Evolutionary conservation across 2,888 invertebrate genomes (phyloP), one percentile per base, ranked within the genome.

Genomic region (Carpatolechia fugitivella): DNA sequence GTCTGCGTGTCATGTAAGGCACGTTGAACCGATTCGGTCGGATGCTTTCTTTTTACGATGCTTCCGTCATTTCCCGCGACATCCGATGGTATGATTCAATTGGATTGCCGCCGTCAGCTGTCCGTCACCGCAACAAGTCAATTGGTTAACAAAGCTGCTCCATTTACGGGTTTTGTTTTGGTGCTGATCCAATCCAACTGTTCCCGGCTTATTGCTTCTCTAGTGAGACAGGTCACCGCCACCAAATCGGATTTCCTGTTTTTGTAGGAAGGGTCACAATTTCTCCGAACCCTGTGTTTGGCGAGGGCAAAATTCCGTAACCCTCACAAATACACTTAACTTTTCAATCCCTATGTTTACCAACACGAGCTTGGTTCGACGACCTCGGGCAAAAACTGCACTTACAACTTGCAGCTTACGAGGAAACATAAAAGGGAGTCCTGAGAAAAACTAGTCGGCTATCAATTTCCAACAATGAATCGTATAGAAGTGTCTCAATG

Each of bases 101-200:
- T 85, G 79, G 66, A 66, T 54, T 72, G 70, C 69, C 44, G 64
- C 44, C 66, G 60, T 41, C 52, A 38, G 54, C 56, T 49, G 56
- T 62, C 59, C 24, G 24, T 24, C 24, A 24, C 24, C 24, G 65
- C 68, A 64, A 62, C 68, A 29, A 72, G 68, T 68, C 67, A 70
- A 76, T 72, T 63, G 70, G 65, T 61, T 66, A 71, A 64, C 70
- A 73, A 69, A 73, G 66, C 70, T 82, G 81, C 68, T 76, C 81
- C 71, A 82, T 82, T 80, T 80, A 77, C 76, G 65, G 70, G 65
- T 73, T 74, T 76, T 78, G 80, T 80, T 80, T 81, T 74, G 72
- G 70, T 67, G 68, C 68, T 75, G 76, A 74, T 72, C 74, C 69
- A 70, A 69, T 66, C 74, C 69, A 68, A 72, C 72, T 72, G 68